These are phyloP conservation scores for Drosophila nasuta DNA, from an alignment of 1,140 invertebrate genomes.

Conservation along the genomic window DNA sequence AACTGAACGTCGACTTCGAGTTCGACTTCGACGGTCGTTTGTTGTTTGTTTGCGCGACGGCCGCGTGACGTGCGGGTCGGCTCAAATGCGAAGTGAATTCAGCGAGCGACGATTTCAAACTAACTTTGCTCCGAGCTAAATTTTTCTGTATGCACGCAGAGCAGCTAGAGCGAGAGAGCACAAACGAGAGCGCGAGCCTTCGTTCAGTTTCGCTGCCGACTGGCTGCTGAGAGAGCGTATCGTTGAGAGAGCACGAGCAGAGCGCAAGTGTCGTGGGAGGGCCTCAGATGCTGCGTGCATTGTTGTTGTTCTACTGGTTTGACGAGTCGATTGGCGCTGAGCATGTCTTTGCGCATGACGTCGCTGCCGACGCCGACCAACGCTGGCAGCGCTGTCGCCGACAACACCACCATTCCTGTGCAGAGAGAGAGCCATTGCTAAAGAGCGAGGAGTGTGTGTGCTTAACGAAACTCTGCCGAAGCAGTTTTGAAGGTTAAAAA, in stretches of 20 bases:
- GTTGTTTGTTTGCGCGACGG: constrained; percentile 53
- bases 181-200: constrained; percentile 11
- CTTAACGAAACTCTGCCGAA: constrained; percentile 54
- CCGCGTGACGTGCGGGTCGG: constrained; percentile 51
- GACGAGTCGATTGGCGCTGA: constrained; percentile 26
- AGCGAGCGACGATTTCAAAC: constrained; percentile 62
- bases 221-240: constrained; percentile 1
- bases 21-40: constrained; percentile 41
- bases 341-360: constrained; percentile 57
- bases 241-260: constrained; percentile 7
- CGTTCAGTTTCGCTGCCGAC: constrained; percentile 39
- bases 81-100: constrained; percentile 50
- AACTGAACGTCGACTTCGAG: constrained; percentile 25
- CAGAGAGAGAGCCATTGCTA: constrained; percentile 1
- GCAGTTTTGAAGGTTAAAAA: constrained; percentile 75
- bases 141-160: constrained; percentile 38
- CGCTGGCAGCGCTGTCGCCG: constrained; percentile 56
- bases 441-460: neutral
- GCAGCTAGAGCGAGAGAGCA: constrained; percentile 24
- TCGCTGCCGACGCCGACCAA: constrained; percentile 35
- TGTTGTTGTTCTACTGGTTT: constrained; percentile 46
- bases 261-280: constrained; percentile 72
- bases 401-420: constrained; percentile 17
- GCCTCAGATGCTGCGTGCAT: constrained; percentile 46
- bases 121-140: constrained; percentile 26